A percentile compares a stretch with the other conserved stretches of the same genome.
Evolutionary conservation across 2,113 vertebrate genomes (phyloP).

Genomic region (Tenrec ecaudatus): DNA sequence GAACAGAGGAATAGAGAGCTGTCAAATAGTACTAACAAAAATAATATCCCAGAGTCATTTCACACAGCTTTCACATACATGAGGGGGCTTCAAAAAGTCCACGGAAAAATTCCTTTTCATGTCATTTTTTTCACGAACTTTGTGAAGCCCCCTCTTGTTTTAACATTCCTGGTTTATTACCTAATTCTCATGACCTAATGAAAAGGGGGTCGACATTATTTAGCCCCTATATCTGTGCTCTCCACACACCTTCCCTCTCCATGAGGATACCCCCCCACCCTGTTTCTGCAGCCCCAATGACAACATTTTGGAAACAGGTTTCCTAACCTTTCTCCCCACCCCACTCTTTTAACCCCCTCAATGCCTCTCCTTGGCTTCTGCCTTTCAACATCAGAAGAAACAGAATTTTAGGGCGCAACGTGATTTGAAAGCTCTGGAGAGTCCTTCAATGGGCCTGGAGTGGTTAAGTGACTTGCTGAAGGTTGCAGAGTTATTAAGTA

Average conservation of each 20-base stretch:
- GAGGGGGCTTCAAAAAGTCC: too few relatives aligned
- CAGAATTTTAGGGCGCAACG: conserved; percentile 1
- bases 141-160: too few relatives aligned
- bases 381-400: not conserved
- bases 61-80: conserved; percentile 54
- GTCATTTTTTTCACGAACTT: too few relatives aligned
- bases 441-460: not conserved
- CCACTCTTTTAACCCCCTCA: not conserved
- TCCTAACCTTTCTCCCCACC: not conserved
- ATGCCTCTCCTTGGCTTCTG: not conserved
- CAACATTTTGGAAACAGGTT: conserved; percentile 24
- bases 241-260: not conserved
- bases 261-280: not conserved
- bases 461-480: not conserved
- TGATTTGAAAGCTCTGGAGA: not conserved
- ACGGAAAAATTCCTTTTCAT: too few relatives aligned
- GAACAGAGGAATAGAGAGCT: not conserved
- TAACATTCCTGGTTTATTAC: too few relatives aligned
- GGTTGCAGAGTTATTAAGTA: not conserved
- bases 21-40: not conserved
- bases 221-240: conserved; percentile 26
- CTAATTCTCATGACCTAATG: conserved; percentile 25
- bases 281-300: conserved; percentile 2
- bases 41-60: not conserved
- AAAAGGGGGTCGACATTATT: conserved; percentile 53